A percentile compares a stretch with the other conserved stretches of the same genome.
phyloP scores from a whole-genome alignment of 1,140 invertebrate genomes.

The Drosophila mauritiana region DNA sequence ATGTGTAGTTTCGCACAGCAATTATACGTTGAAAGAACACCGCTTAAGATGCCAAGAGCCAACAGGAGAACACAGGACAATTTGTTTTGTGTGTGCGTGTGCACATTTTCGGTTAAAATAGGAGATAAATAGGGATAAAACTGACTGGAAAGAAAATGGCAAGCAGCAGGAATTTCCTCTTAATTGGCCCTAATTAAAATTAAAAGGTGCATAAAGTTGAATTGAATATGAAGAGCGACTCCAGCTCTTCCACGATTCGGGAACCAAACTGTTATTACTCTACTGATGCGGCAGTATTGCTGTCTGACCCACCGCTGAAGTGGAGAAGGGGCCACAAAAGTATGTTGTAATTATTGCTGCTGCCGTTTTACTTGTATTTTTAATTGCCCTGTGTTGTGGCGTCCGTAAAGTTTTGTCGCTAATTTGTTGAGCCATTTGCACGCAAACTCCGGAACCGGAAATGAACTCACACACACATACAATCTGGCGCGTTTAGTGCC shows the following conservation, averaged over 20 bases:
- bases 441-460: conserved; percentile 34
- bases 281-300: conserved; percentile 43
- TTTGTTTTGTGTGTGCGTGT: conserved; percentile 74
- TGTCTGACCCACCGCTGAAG: conserved; percentile 1
- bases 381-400: conserved; percentile 65
- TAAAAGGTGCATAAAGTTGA: conserved; percentile 73
- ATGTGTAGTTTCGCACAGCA: conserved; percentile 59
- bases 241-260: not conserved
- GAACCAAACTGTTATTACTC: conserved; percentile 34
- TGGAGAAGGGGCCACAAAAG: conserved; percentile 22
- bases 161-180: conserved; percentile 41
- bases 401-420: conserved; percentile 69
- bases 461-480: conserved; percentile 23
- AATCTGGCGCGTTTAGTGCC: conserved; percentile 48
- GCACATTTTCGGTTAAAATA: conserved; percentile 46
- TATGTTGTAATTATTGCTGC: conserved; percentile 48
- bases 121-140: conserved; percentile 11
- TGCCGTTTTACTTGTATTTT: conserved; percentile 51
- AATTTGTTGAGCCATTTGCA: conserved; percentile 73
- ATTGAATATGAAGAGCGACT: conserved; percentile 68
- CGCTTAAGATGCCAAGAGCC: conserved; percentile 50
- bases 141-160: not conserved
- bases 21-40: conserved; percentile 57
- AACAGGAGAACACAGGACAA: conserved; percentile 58
- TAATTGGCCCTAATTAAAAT: conserved; percentile 81